These are phyloP conservation scores for Pseudococcus jackbeardsleyi DNA, from an alignment of 2,888 invertebrate species.

Conservation along the genomic window DNA sequence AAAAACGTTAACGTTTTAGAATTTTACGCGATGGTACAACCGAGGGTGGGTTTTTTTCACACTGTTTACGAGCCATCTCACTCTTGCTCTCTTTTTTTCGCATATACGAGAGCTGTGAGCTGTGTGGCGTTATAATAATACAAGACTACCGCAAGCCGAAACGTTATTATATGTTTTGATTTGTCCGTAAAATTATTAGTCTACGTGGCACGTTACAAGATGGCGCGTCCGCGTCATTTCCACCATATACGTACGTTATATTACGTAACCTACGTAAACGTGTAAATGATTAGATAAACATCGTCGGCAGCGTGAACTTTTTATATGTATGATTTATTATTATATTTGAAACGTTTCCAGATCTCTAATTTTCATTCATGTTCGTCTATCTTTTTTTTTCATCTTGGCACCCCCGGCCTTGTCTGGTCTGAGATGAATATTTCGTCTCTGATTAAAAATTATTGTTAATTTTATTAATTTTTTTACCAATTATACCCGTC, in stretches of 20 bases:
- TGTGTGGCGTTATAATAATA: neutral
- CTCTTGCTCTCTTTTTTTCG: neutral
- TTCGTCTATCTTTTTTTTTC: neutral
- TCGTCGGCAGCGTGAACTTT: slow-evolving; percentile 23
- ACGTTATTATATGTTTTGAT: neutral
- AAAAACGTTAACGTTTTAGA: slow-evolving; percentile 39
- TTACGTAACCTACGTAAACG: neutral
- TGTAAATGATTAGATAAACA: slow-evolving; percentile 32
- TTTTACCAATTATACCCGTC: neutral
- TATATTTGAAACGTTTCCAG: slow-evolving; percentile 28
- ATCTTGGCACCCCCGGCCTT: neutral
- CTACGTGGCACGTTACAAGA: slow-evolving; percentile 16
- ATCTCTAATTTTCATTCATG: slow-evolving; percentile 10
- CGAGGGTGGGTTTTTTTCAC: neutral
- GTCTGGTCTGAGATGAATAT: neutral
- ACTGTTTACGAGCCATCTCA: neutral
- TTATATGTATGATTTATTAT: slow-evolving; percentile 8
- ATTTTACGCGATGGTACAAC: neutral
- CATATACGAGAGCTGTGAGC: neutral
- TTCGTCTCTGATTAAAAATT: neutral
- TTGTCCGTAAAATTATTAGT: slow-evolving; percentile 10
- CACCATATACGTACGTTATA: neutral
- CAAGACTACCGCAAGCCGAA: neutral
- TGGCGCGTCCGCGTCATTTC: slow-evolving; percentile 20
- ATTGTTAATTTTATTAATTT: neutral